Base-by-base conservation (phyloP, 1,140 invertebrate species). In the Physella acuta region DNA sequence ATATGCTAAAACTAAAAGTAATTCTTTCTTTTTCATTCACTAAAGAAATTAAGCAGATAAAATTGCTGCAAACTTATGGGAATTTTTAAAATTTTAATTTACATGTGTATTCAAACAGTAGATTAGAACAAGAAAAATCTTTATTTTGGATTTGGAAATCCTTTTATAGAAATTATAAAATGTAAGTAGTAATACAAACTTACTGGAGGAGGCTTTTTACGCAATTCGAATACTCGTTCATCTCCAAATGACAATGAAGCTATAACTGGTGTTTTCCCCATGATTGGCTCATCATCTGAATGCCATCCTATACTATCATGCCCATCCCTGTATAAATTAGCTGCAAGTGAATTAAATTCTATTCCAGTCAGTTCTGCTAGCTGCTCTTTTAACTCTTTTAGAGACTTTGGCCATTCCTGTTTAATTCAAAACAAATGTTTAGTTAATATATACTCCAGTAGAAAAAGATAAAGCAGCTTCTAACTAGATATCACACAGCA, bases 251-350 rank as follows among this genome's bases (percentile, higher is more conserved):
- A 86, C 30, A 88, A 68, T 3, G 85, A 85, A 0, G 87, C 87
- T 70, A 88, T 86, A 3, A 82, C 82, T 5, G 87, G 87, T 52
- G 84, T 78, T 14, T 78, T 72, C 5, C 87, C 85, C 28, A 88
- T 75, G 36, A 79, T 75, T 2, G 73, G 71, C 73, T 88, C 86
- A 72, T 84, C 81, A 72, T 88, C 87, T 58, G 80, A 78, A 73
- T 87, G 86, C 87, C 87, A 88, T 14, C 78, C 77, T 28, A 86
- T 79, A 60, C 79, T 81, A 74, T 88, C 87, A 72, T 88, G 82
- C 1, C 86, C 87, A 75, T 86, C 82, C 26, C 86, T 76, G 72
- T 87, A 88, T 11, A 87, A 73, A 71, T 87, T 87, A 24, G 85
- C 77, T 33, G 87, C 79, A 69, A 88, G 84, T 44, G 86, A 87